phyloP scores from a whole-genome alignment of 2,888 invertebrate species.

The Caenorhabditis japonica region DNA sequence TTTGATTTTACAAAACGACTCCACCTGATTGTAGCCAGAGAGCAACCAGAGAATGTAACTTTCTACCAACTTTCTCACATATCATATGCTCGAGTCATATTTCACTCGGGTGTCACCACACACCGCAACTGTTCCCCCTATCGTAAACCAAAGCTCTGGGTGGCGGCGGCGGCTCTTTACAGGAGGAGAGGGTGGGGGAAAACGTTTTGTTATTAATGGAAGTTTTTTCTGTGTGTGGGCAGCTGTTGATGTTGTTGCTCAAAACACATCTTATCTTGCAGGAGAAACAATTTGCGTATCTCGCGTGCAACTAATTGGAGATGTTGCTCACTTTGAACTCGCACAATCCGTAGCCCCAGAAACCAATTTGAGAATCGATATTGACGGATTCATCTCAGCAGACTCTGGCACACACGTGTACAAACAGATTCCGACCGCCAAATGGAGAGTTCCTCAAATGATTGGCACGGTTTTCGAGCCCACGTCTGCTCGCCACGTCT shows the following conservation, averaged over 20 bases:
- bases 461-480: slow-evolving; percentile 54
- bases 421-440: slow-evolving; percentile 47
- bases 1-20: no score
- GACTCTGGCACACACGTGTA: slow-evolving; percentile 36
- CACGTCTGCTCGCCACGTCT: slow-evolving; percentile 46
- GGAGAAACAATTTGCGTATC: slow-evolving; percentile 59
- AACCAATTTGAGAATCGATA: slow-evolving; percentile 34
- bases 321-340: slow-evolving; percentile 26
- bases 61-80: no score
- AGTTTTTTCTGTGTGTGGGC: no score
- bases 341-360: slow-evolving; percentile 32
- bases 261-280: slow-evolving; percentile 30
- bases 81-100: slow-evolving; percentile 30
- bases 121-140: slow-evolving; percentile 30
- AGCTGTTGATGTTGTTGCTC: background rate
- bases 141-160: background rate
- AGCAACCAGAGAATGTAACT: no score
- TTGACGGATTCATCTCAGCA: slow-evolving; percentile 44
- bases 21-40: no score
- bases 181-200: background rate
- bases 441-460: slow-evolving; percentile 54
- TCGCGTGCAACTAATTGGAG: slow-evolving; percentile 12
- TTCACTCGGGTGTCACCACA: slow-evolving; percentile 46
- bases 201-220: background rate
- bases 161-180: background rate